Evolutionary conservation across 2,797 vertebrate species (phyloP), one percentile per base, ranked within the genome.

Genomic region (Otus scops): DNA sequence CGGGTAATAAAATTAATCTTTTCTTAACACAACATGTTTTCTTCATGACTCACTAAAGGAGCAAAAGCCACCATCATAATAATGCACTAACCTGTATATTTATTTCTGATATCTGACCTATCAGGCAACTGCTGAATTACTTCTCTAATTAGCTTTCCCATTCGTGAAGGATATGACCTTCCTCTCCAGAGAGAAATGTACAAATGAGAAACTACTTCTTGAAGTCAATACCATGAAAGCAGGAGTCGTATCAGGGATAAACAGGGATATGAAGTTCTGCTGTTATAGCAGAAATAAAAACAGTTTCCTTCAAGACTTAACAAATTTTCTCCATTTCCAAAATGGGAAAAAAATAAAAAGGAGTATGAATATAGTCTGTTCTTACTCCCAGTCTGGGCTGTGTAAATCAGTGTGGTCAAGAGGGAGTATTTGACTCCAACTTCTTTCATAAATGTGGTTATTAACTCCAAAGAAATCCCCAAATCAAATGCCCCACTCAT

Each of bases 131-230:
- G 50, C 74, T 91, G 92, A 96, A 79, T 93, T 97, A 95, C 78
- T 91, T 84, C 63, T 93, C 69, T 96, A 94, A 97, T 97, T 96
- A 96, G 75, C 82, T 96, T 94, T 89, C 73, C 68, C 63, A 51
- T 86, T 97, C 27, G 13, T 74, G 73, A 92, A 91, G 92, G 88
- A 73, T 80, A 68, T 70, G 88, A 91, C 78, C 65, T 91, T 76
- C 32, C 65, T 64, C 69, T 59, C 63, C 16, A 43, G 80, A 85
- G 87, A 92, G 65, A 53, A 84, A 92, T 13, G 4, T 15, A 71
- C 85, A 84, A 91, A 89, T 67, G 70, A 94, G 85, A 80, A 95
- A 77, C 77, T 43, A n/a, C 81, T 77, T 94, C 88, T 81, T 61
- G 59, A 88, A 84, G 64, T 74, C 57, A 94, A 70, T 85, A 43